Conservation (phyloP, 2,797 vertebrate genomes). For the Apodemus agrarius region DNA sequence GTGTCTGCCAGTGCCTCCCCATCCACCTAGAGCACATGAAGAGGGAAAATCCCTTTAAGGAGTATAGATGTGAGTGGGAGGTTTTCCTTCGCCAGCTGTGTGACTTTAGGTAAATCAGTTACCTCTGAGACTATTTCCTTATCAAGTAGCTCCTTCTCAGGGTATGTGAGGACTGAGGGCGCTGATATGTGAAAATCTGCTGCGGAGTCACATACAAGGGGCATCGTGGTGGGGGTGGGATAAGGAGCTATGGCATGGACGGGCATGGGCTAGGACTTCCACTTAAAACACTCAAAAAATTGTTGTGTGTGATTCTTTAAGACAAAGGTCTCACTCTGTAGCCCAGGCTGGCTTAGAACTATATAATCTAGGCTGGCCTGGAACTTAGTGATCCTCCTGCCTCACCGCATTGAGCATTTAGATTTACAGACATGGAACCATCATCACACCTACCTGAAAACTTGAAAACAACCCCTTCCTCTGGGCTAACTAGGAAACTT, state of each 20-base stretch:
- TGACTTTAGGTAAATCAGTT: not conserved
- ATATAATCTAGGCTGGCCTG: not conserved
- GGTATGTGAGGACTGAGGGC: not conserved
- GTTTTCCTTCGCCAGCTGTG: not conserved
- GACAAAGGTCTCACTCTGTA: not conserved
- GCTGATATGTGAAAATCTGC: not conserved
- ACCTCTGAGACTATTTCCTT: not conserved
- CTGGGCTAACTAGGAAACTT: not conserved
- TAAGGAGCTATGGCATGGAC: not conserved
- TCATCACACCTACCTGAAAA: not conserved
- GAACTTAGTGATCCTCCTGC: not conserved
- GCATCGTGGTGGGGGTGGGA: not conserved
- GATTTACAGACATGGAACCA: not conserved
- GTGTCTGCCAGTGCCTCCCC: not conserved
- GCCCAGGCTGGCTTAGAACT: not conserved
- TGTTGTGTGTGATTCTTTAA: not conserved
- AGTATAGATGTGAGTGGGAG: not conserved
- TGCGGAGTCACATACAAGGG: not conserved
- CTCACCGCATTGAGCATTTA: not conserved
- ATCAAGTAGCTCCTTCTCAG: not conserved
- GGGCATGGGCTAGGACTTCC: not conserved
- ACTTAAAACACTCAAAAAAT: not conserved
- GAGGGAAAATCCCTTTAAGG: not conserved
- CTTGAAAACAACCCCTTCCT: not conserved
- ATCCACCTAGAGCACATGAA: not conserved